Percentiles rank a stretch among this genome's conserved stretches.
These are phyloP conservation scores for Synergus umbraculus DNA, from an alignment of 2,888 invertebrate species.

Conservation along the genomic window DNA sequence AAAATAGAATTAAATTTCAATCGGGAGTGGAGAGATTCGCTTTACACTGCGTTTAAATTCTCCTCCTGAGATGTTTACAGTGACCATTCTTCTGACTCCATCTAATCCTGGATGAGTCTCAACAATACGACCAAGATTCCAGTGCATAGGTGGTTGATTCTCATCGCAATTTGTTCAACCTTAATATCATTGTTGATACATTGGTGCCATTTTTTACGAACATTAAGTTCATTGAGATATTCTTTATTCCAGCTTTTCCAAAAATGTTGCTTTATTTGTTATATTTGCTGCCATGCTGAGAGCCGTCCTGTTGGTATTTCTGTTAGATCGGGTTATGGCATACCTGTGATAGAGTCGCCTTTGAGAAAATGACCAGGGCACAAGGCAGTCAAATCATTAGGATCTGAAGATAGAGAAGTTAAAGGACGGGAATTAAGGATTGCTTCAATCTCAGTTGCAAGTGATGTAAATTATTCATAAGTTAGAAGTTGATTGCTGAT, in stretches of 20 bases:
- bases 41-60: background rate
- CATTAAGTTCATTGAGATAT: background rate
- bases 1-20: too few species aligned
- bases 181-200: too few species aligned
- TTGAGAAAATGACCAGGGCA: background rate
- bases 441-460: background rate
- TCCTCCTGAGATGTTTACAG: conserved; percentile 42
- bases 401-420: background rate
- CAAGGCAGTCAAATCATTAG: background rate
- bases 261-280: too few species aligned
- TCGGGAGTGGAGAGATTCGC: too few species aligned
- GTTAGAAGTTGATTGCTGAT: background rate
- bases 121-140: too few species aligned
- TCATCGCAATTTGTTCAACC: too few species aligned
- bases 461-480: background rate
- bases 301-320: background rate
- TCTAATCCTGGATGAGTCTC: background rate
- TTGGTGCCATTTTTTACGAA: background rate
- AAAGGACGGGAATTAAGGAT: background rate
- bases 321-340: background rate
- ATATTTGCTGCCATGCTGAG: background rate
- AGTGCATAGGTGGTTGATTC: too few species aligned
- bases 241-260: background rate
- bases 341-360: background rate
- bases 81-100: conserved; percentile 39